A percentile compares a stretch with the other conserved stretches of the same genome.
phyloP scores from a whole-genome alignment of 2,888 invertebrate species.

The Drosophila prostipennis region DNA sequence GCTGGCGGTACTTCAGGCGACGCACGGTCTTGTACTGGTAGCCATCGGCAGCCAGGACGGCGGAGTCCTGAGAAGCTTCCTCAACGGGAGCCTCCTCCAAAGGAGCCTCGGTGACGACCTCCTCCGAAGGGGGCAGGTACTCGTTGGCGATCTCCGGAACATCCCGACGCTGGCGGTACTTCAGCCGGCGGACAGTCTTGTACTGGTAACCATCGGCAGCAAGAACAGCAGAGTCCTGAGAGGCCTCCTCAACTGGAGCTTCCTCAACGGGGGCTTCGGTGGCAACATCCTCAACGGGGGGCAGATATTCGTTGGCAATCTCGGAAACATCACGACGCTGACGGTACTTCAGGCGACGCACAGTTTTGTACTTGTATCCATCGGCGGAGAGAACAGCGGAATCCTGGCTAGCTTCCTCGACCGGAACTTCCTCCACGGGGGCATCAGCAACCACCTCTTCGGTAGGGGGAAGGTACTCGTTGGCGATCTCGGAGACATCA shows the following conservation, averaged over 20 bases:
- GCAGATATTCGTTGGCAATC: background rate
- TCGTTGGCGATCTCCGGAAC: conserved; percentile 66
- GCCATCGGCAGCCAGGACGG: conserved; percentile 59
- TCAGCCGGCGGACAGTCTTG: conserved; percentile 68
- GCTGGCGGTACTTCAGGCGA: conserved; percentile 56
- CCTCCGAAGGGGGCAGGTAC: conserved; percentile 62
- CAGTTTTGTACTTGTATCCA: background rate
- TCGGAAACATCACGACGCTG: background rate
- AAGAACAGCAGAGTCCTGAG: conserved; percentile 59
- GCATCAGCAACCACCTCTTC: conserved; percentile 50
- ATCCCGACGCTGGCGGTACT: conserved; percentile 71
- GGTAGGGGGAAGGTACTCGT: conserved; percentile 58
- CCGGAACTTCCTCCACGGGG: conserved; percentile 37
- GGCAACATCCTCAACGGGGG: background rate
- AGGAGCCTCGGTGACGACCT: conserved; percentile 12
- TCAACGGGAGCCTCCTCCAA: conserved; percentile 21
- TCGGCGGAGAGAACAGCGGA: background rate
- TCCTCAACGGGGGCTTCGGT: background rate
- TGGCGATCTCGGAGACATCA: conserved; percentile 68
- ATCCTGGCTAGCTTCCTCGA: conserved; percentile 29
- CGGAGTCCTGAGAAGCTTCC: conserved; percentile 48
- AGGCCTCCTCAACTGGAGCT: background rate
- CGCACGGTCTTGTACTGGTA: conserved; percentile 70
- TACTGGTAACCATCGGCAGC: conserved; percentile 69
- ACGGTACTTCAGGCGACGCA: background rate